Evolutionary conservation across 2,113 vertebrate genomes (phyloP), one percentile per base, ranked within the genome.

Genomic region (Archilochus colubris): DNA sequence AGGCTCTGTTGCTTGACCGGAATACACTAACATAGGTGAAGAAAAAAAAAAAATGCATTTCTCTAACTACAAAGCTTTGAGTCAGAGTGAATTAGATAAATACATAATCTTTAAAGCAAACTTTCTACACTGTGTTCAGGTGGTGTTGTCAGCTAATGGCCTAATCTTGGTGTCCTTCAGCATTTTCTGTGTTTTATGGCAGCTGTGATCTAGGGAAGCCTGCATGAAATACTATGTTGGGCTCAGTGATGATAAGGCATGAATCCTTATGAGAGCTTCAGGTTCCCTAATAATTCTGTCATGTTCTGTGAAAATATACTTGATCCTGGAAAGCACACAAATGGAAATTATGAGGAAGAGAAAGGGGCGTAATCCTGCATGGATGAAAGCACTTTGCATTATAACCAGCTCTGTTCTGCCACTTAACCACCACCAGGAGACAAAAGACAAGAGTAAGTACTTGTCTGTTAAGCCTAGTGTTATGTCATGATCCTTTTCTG

Each of bases 41-140:
- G 73, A 83, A 95, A 82, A 36, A 51, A 36, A 51, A 96, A 70
- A 86, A 81, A 36, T 7, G 19, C 78, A 80, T 97, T 94, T 94
- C 55, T 95, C 84, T 96, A 58, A 74, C 91, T 89, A 19, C 86
- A 82, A 82, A 94, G 62, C 89, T 97, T 93, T 93, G 82, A 94
- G 92, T 48, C 66, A 92, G 92, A 91, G 74, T 66, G 79, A 96
- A 82, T 91, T 70, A 6, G 70, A 51, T 93, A 63, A 97, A 92
- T 24, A 93, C 73, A 69, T 95, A 73, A 61, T 96, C 64, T 92
- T 91, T 93, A 89, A 94, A 95, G 75, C 91, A 95, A 95, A 95
- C 54, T 55, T 48, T 63, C 59, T 86, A 20, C 36, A 80, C 85
- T 72, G 11, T 58, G 64, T 91, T 88, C 82, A 84, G 43, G 30